Percentiles rank a stretch among this genome's conserved stretches.
phyloP scores from a whole-genome alignment of 2,797 vertebrate genomes.

The Meda fulgida region DNA sequence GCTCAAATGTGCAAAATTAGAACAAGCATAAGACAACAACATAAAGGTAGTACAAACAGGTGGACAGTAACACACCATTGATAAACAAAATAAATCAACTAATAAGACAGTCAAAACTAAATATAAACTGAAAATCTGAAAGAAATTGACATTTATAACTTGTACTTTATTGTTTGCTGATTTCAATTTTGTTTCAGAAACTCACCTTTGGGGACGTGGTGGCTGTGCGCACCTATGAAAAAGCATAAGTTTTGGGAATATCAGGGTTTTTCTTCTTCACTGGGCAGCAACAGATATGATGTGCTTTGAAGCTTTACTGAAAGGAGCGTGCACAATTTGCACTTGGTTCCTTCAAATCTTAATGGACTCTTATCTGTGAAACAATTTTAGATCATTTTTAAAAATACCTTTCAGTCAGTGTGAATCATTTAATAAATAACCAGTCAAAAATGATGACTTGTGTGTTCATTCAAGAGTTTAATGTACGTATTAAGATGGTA shows the following conservation, averaged over 20 bases:
- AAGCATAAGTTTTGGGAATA: slow-evolving; percentile 78
- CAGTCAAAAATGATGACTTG: slow-evolving; percentile 11
- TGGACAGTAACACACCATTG: too few species aligned
- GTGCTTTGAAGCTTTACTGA: slow-evolving; percentile 60
- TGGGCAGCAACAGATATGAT: slow-evolving; percentile 65
- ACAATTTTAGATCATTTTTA: slow-evolving; percentile 66
- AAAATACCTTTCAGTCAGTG: slow-evolving; percentile 64
- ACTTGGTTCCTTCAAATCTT: slow-evolving; percentile 64
- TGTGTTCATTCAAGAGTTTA: not conserved
- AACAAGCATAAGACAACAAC: too few species aligned
- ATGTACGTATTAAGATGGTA: not conserved
- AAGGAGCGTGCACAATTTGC: slow-evolving; percentile 64
- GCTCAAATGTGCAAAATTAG: too few species aligned
- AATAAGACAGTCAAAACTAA: too few species aligned
- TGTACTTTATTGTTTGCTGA: not conserved
- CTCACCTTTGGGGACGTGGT: slow-evolving; percentile 87
- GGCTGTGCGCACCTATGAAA: slow-evolving; percentile 92
- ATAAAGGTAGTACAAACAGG: too few species aligned
- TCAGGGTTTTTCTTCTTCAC: slow-evolving; percentile 60
- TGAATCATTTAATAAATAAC: slow-evolving; percentile 66
- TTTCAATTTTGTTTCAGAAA: slow-evolving; percentile 77
- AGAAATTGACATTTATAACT: not conserved
- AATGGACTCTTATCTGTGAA: slow-evolving; percentile 40
- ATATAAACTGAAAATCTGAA: too few species aligned
- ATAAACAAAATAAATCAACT: too few species aligned